These are phyloP conservation scores for Palaemon carinicauda DNA, from an alignment of 1,140 invertebrate species.

Conservation along the genomic window DNA sequence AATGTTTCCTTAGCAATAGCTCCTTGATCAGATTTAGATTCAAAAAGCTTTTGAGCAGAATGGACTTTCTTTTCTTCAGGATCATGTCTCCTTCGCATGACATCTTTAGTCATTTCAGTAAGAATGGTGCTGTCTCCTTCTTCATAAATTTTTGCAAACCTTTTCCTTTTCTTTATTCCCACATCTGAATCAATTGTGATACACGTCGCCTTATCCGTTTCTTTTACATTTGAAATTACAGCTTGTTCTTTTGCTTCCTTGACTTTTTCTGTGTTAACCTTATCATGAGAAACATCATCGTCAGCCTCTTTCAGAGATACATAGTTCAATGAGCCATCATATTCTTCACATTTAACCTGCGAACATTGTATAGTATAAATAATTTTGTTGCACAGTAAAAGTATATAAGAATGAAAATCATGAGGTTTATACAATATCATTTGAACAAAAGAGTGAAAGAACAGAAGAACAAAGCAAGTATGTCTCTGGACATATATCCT, in stretches of 20 bases:
- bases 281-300: not conserved
- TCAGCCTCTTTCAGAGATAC: conserved; percentile 11
- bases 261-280: not conserved
- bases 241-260: not conserved
- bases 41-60: no score
- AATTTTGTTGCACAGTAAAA: not conserved
- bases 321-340: conserved; percentile 14
- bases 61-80: not conserved
- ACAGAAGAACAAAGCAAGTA: no score
- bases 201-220: not conserved
- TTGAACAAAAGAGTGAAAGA: no score
- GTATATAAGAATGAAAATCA: not conserved
- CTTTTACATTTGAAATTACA: not conserved
- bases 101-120: not conserved
- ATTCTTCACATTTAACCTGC: conserved; percentile 33
- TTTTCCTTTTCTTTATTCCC: conserved; percentile 26
- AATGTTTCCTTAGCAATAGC: no score
- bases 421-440: no score
- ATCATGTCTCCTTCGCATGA: not conserved
- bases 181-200: not conserved
- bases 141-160: conserved; percentile 36
- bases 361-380: conserved; percentile 16
- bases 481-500: no score
- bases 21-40: not conserved
- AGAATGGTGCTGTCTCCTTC: conserved; percentile 24